Evolutionary conservation across 2,113 vertebrate species (phyloP).

Genomic region (Callionymus lyra): DNA sequence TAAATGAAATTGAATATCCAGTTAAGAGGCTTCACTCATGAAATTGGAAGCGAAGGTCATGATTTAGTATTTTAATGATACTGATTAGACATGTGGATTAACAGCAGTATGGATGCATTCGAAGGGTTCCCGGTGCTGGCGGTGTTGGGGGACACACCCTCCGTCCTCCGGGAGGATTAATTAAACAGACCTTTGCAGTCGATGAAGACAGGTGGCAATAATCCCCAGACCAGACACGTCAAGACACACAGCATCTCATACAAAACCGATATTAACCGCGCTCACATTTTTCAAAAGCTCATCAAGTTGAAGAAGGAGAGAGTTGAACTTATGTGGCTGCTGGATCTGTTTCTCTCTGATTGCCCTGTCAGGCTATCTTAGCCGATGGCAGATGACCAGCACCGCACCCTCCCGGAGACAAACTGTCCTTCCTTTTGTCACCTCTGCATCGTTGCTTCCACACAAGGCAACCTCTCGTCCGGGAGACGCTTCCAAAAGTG

Average conservation of each 20-base stretch:
- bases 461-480: conserved; percentile 27
- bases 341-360: conserved; percentile 67
- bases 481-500: too few relatives aligned
- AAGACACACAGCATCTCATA: conserved; percentile 63
- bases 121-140: too few relatives aligned
- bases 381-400: conserved; percentile 61
- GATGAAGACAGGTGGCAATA: conserved; percentile 73
- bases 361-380: conserved; percentile 70
- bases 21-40: conserved; percentile 46
- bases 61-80: conserved; percentile 39
- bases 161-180: conserved; percentile 52
- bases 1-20: conserved; percentile 63
- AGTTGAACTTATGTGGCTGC: conserved; percentile 52
- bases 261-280: conserved; percentile 65
- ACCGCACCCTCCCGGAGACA: conserved; percentile 47
- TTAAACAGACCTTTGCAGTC: conserved; percentile 62
- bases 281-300: conserved; percentile 71
- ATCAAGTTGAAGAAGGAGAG: conserved; percentile 66
- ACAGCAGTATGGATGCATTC: conserved; percentile 1
- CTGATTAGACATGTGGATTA: conserved; percentile 22
- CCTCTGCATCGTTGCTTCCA: conserved; percentile 22
- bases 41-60: conserved; percentile 36
- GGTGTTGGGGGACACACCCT: conserved; percentile 1
- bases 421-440: conserved; percentile 17
- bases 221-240: conserved; percentile 66